phyloP scores from a whole-genome alignment of 2,888 invertebrate species.

The Biston betularia region DNA sequence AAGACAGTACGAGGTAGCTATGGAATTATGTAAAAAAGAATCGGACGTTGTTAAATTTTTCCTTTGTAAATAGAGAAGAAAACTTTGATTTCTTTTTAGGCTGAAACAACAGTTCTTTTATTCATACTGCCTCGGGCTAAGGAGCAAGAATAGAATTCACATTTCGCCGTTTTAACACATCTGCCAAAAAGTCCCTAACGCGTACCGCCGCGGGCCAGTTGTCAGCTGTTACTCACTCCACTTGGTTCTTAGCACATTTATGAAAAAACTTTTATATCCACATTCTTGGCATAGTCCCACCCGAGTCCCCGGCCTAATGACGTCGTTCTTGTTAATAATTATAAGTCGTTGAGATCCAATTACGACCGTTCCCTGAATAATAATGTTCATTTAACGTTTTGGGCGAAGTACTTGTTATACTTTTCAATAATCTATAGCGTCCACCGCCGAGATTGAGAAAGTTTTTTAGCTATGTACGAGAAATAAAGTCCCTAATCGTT shows the following conservation, averaged over 20 bases:
- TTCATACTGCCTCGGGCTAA: conserved; percentile 70
- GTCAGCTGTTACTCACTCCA: conserved; percentile 76
- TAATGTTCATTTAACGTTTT: conserved; percentile 30
- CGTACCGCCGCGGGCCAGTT: conserved; percentile 73
- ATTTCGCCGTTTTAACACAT: conserved; percentile 80
- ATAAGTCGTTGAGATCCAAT: conserved; percentile 30
- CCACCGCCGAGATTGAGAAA: conserved; percentile 23
- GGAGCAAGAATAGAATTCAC: conserved; percentile 68
- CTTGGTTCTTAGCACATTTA: conserved; percentile 76
- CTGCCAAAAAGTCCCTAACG: conserved; percentile 74
- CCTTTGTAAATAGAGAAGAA: conserved; percentile 30
- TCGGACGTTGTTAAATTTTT: conserved; percentile 19
- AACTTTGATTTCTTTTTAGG: conserved; percentile 42
- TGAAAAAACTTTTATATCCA: conserved; percentile 80
- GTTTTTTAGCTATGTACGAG: conserved; percentile 26
- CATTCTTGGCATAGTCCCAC: conserved; percentile 75
- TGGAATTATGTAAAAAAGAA: background rate
- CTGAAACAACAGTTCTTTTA: conserved; percentile 56
- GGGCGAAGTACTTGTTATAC: conserved; percentile 24
- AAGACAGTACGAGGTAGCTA: background rate
- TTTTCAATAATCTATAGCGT: conserved; percentile 25
- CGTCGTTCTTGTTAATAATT: conserved; percentile 35
- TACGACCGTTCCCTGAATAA: conserved; percentile 28
- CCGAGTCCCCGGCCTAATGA: conserved; percentile 48
- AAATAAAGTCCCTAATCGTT: conserved; percentile 46